Evolutionary conservation across 1,140 invertebrate genomes (phyloP).

Genomic region (Eueides isabella): DNA sequence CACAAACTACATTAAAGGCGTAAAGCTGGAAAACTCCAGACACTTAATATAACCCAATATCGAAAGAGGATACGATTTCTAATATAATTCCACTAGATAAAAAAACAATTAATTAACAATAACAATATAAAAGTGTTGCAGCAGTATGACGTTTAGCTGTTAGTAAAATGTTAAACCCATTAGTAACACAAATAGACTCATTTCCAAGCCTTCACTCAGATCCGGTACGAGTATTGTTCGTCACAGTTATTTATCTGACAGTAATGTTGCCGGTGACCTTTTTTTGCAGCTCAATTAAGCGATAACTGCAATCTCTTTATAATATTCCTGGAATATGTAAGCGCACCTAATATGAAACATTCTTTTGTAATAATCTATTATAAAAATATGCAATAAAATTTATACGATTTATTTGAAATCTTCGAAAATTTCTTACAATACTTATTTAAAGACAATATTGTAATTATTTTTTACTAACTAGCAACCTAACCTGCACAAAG

Average conservation of each 20-base stretch:
- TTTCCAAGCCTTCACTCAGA: conserved; percentile 18
- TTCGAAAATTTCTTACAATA: background rate
- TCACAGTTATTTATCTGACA: conserved; percentile 16
- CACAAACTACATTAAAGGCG: too few relatives aligned
- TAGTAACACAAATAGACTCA: background rate
- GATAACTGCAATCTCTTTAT: conserved; percentile 17
- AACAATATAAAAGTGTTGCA: too few relatives aligned
- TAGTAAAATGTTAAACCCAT: background rate
- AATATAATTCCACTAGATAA: background rate
- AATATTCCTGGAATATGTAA: conserved; percentile 15
- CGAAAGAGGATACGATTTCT: background rate
- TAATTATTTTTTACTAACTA: too few relatives aligned
- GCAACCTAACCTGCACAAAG: too few relatives aligned
- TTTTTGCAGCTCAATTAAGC: conserved; percentile 31
- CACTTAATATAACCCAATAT: too few relatives aligned
- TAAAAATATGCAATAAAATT: background rate
- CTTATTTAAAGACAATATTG: background rate
- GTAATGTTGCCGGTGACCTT: conserved; percentile 29
- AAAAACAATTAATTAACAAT: background rate
- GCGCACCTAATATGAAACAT: conserved; percentile 21
- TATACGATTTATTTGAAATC: background rate
- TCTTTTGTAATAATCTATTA: conserved; percentile 12
- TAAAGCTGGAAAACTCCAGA: too few relatives aligned
- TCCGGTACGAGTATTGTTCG: conserved; percentile 27
- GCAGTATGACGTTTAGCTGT: background rate